phyloP scores from a whole-genome alignment of 2,113 vertebrate genomes.

The Triplophysa dalaica region DNA sequence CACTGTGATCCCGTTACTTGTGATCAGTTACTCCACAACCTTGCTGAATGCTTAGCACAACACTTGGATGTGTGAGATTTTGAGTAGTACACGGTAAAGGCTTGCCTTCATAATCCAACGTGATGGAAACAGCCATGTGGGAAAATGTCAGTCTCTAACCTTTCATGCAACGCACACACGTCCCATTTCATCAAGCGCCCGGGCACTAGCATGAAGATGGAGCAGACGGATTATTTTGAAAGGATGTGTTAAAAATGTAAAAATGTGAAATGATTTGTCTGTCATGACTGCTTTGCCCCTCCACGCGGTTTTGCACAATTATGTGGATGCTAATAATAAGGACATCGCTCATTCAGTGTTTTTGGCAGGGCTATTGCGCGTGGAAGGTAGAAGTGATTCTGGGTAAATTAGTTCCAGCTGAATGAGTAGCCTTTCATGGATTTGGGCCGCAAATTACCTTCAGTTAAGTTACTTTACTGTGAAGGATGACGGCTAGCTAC shows the following conservation, averaged over 20 bases:
- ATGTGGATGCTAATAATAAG: constrained; percentile 48
- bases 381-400: constrained; percentile 50
- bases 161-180: constrained; percentile 33
- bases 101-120: constrained; percentile 32
- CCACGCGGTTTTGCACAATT: constrained; percentile 53
- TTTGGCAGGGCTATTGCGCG: constrained; percentile 49
- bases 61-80: too few relatives aligned
- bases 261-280: constrained; percentile 45
- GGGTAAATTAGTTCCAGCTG: constrained; percentile 51
- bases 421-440: constrained; percentile 37
- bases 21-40: too few relatives aligned
- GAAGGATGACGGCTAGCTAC: constrained; percentile 40
- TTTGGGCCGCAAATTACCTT: constrained; percentile 39
- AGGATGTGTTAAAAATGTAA: constrained; percentile 26
- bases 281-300: constrained; percentile 37
- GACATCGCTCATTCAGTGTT: constrained; percentile 44
- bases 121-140: constrained; percentile 26
- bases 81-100: background rate
- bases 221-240: constrained; percentile 34
- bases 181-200: constrained; percentile 42
- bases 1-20: too few relatives aligned
- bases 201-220: constrained; percentile 18
- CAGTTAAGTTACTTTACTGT: constrained; percentile 27
- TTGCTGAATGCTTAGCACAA: too few relatives aligned
- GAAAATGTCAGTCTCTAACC: constrained; percentile 46